Base-by-base conservation (phyloP, 2,888 invertebrate genomes). In the Microchrysa polita region DNA sequence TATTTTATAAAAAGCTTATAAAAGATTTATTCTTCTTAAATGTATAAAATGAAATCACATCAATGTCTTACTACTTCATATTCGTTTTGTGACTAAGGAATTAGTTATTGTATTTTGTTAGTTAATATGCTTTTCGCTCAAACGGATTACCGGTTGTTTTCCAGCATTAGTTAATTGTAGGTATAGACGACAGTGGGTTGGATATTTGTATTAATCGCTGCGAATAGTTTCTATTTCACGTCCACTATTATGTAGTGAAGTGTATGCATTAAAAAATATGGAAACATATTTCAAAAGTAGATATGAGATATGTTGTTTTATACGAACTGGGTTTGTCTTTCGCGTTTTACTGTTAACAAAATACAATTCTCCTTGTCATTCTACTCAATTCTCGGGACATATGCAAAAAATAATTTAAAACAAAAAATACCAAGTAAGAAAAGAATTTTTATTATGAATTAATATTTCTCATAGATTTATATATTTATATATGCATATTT, bases 1-100 rank as follows among this genome's bases (percentile, higher is more conserved):
- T 20, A 73, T 69, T 74, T 67, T 75, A 76, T 76, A 76, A 76
- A 76, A 76, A 74, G 75, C 75, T 75, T 75, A 76, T 67, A 73
- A 74, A 74, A 73, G 73, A 73, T 34, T 73, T 72, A 10, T 71
- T 72, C 65, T 65, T 73, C 57, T 73, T 61, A 42, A 34, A 16
- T 40, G 57, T 42, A 69, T 55, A 69, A 69, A 69, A 71, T 55
- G 67, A 75, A 74, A 74, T 74, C 74, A 74, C 75, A 73, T 76
- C 74, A 73, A 75, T 76, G 76, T 73, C 55, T 52, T 52, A 67
- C 65, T 72, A 52, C 65, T 59, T 44, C 59, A 44, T 67, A 67
- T 67, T 67, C 27, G n/a, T 67, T 22, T 67, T 67, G 14, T 44
- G 65, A 48, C 44, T 65, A 67, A 52, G 67, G 53, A 67, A 53